phyloP scores from a whole-genome alignment of 2,113 vertebrate species.

The Lucifuga dentata region DNA sequence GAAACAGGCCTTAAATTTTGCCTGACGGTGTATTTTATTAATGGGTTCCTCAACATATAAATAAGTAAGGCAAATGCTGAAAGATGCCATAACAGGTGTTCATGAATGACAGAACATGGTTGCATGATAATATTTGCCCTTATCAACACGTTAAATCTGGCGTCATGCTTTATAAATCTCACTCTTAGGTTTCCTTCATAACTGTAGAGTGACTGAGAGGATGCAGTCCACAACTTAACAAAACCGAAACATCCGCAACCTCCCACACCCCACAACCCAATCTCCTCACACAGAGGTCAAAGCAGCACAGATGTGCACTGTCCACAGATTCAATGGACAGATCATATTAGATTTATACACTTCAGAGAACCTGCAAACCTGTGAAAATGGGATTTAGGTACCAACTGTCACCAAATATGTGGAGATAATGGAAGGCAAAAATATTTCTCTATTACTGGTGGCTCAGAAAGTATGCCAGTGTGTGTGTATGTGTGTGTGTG shows the following conservation, averaged over 20 bases:
- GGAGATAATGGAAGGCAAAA: not conserved
- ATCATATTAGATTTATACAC: constrained; percentile 32
- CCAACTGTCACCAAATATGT: not conserved
- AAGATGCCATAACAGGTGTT: too few species aligned
- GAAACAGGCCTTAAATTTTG: too few species aligned
- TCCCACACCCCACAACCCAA: not conserved
- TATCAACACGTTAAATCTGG: too few species aligned
- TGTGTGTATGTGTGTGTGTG: not conserved
- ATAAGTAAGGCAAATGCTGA: too few species aligned
- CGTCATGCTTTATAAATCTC: too few species aligned
- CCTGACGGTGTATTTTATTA: too few species aligned
- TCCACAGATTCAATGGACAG: constrained; percentile 29
- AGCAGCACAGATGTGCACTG: not conserved
- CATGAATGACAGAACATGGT: too few species aligned
- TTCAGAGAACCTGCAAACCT: constrained; percentile 29
- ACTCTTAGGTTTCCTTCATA: constrained; percentile 40
- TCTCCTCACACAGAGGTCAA: not conserved
- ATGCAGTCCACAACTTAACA: constrained; percentile 37
- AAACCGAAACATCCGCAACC: constrained; percentile 26
- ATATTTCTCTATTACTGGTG: too few species aligned
- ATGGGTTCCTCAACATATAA: too few species aligned
- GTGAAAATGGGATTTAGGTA: constrained; percentile 2
- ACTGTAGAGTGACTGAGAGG: constrained; percentile 11
- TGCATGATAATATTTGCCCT: too few species aligned
- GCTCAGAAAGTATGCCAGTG: constrained; percentile 4